These are phyloP conservation scores for Sepioteuthis lessoniana DNA, from an alignment of 2,888 invertebrate species.

Conservation along the genomic window DNA sequence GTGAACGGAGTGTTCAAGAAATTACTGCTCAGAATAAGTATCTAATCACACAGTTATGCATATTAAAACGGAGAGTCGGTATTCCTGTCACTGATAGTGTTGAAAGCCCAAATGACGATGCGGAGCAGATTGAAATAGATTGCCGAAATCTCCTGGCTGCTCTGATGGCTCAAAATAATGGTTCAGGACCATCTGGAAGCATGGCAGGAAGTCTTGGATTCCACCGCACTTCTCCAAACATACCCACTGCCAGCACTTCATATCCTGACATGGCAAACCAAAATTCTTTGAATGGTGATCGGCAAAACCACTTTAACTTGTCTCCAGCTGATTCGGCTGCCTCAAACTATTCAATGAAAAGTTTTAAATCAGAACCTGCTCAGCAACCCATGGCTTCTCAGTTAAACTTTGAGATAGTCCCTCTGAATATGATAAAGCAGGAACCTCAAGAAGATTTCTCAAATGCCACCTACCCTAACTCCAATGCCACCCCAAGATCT, in stretches of 20 bases:
- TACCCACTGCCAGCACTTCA: not conserved
- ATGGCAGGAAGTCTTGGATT: not conserved
- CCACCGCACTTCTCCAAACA: not conserved
- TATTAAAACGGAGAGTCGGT: conserved; percentile 86
- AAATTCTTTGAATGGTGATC: not conserved
- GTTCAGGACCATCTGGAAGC: not conserved
- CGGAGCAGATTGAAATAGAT: not conserved
- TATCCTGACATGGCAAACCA: not conserved
- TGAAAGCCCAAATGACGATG: conserved; percentile 43
- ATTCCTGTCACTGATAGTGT: conserved; percentile 62
- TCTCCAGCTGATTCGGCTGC: not conserved
- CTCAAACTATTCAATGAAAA: not conserved
- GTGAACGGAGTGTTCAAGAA: conserved; percentile 94
- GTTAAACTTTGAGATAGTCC: not conserved
- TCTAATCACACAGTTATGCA: conserved; percentile 91
- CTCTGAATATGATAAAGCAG: not conserved
- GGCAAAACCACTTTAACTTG: not conserved
- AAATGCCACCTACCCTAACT: not conserved
- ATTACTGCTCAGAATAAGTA: conserved; percentile 96
- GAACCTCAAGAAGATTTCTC: conserved; percentile 39
- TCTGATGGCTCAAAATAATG: not conserved
- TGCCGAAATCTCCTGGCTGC: not conserved
- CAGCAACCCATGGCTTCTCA: not conserved
- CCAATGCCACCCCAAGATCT: not conserved
- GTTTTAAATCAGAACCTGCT: not conserved